Evolutionary conservation across 92 coral and sea anemone species (phyloP), one percentile per base, ranked within the genome.

Genomic region (Muricea muricata): DNA sequence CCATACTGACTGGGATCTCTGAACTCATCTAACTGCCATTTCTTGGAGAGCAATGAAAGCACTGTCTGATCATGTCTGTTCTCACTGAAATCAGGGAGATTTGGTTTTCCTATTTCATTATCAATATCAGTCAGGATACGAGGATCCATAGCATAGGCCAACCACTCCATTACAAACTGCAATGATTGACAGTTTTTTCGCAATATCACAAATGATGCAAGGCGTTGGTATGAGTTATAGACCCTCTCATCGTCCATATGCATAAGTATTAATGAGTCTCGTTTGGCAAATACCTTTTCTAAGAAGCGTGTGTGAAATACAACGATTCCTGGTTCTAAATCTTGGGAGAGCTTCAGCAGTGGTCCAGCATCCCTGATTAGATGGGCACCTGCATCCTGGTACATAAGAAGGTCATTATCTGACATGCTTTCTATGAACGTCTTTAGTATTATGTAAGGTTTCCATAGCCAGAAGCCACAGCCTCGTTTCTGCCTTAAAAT

Each of bases 121-220:
- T 57, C 71, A 20, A 58, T 58, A 21, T 78, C 71, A 0, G 83
- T 78, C 83, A 78, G 57, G 20, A 57, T 55, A 7, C 83, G 70
- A 15, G 48, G 70, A 12, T 78, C 83, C 21, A 33, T 56, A 26
- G 83, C 83, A 78, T 78, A 78, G 21, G 83, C 83, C 32, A 78
- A 20, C 83, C 83, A 78, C 71, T 78, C 83, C 83, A 78, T 78
- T 12, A 55, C 71, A 58, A 78, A 78, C 55, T 78, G 83, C 52
- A 78, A 20, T 1, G 83, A 55, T 57, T 32, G 31, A 45, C 83
- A 78, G 24, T 78, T 78, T 78, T 57, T 56, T 12, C 71, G 83
- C 29, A 78, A 28, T 34, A 78, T 39, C 35, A 78, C 31, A 78
- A 78, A 78, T 11, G 83, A 55, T 3, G 70, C 83, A 0, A 78